phyloP scores from a whole-genome alignment of 2,113 vertebrate species.

The Alosa alosa region DNA sequence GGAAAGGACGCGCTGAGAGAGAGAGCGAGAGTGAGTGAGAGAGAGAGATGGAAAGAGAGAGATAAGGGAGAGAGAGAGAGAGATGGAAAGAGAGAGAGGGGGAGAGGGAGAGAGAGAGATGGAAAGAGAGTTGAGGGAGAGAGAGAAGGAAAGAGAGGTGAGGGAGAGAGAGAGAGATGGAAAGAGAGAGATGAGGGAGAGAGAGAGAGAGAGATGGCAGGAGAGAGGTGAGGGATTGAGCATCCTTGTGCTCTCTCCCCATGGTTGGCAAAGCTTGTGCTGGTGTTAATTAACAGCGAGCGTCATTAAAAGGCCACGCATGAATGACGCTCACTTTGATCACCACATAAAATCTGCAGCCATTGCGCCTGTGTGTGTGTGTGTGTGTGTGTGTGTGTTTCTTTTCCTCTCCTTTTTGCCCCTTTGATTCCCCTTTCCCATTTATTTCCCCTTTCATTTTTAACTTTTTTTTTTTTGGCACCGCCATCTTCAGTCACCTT shows the following conservation, averaged over 20 bases:
- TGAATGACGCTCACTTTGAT: conserved; percentile 70
- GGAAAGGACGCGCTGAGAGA: background rate
- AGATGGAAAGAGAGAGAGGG: background rate
- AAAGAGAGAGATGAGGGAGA: background rate
- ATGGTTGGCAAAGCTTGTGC: conserved; percentile 33
- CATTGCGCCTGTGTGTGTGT: background rate
- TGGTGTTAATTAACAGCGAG: conserved; percentile 65
- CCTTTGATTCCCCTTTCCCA: background rate
- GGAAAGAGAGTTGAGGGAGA: no score
- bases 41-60: background rate
- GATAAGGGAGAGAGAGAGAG: background rate
- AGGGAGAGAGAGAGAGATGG: background rate
- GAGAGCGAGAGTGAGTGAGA: background rate
- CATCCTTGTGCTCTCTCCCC: conserved; percentile 32
- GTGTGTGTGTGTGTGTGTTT: background rate
- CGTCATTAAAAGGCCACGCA: conserved; percentile 75
- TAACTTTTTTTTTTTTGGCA: background rate
- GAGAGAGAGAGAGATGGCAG: background rate
- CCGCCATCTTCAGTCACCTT: background rate
- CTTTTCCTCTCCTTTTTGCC: conserved; percentile 11
- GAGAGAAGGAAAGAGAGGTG: no score
- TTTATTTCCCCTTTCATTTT: background rate
- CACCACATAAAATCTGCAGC: conserved; percentile 36
- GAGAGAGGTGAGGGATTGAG: background rate
- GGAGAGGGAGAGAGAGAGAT: background rate